Evolutionary conservation across 2,797 vertebrate species (phyloP).

Genomic region (Chelidonichthys spinosus): DNA sequence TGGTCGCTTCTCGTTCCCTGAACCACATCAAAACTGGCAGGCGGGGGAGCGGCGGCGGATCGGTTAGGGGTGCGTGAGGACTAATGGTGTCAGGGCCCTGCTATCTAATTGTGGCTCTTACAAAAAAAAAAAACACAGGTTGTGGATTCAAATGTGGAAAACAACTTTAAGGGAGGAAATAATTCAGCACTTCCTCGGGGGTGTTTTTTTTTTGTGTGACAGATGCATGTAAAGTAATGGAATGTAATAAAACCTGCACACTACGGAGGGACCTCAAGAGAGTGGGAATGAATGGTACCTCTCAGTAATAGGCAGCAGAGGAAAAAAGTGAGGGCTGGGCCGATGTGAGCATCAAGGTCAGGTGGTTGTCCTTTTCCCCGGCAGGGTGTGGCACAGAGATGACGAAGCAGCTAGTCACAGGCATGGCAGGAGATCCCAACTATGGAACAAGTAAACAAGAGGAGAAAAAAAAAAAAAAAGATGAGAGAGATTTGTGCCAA

Average conservation of each 20-base stretch:
- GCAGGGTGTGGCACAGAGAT: slow-evolving; percentile 80
- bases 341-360: slow-evolving; percentile 79
- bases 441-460: slow-evolving; percentile 52
- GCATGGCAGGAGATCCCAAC: slow-evolving; percentile 74
- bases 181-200: slow-evolving; percentile 11
- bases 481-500: slow-evolving; percentile 36
- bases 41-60: slow-evolving; percentile 13
- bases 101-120: slow-evolving; percentile 39
- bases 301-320: slow-evolving; percentile 33
- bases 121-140: slow-evolving; percentile 13
- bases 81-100: slow-evolving; percentile 7
- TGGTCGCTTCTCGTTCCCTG: slow-evolving; percentile 1
- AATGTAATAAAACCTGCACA: slow-evolving; percentile 37
- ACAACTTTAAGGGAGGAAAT: slow-evolving; percentile 17
- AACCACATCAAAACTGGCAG: background rate
- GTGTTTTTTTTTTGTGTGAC: slow-evolving; percentile 21
- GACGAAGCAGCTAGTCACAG: slow-evolving; percentile 78
- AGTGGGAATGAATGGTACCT: slow-evolving; percentile 49
- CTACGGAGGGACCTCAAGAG: slow-evolving; percentile 27
- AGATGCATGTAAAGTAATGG: slow-evolving; percentile 17
- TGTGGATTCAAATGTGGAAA: slow-evolving; percentile 28
- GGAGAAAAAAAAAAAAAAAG: slow-evolving; percentile 12
- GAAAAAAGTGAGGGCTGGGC: slow-evolving; percentile 54
- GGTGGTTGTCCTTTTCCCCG: slow-evolving; percentile 76
- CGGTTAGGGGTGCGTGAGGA: slow-evolving; percentile 18